These are phyloP conservation scores for Eupithecia abbreviata DNA, from an alignment of 2,888 invertebrate species.

Conservation along the genomic window DNA sequence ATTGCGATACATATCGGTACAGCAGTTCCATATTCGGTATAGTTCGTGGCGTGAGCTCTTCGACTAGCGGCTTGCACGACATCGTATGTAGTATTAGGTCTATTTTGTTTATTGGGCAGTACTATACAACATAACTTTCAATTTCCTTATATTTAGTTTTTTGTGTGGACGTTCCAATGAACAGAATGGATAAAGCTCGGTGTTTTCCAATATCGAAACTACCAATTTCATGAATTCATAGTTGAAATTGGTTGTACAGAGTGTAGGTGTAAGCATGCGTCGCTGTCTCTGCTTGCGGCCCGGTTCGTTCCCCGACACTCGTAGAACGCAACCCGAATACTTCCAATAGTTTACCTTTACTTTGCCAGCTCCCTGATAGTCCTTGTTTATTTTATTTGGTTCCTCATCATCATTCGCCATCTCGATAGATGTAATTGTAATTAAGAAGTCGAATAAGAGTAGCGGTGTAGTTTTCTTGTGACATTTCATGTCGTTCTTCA, in stretches of 20 bases:
- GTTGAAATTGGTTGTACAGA: slow-evolving; percentile 15
- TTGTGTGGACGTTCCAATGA: slow-evolving; percentile 48
- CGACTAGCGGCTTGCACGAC: slow-evolving; percentile 56
- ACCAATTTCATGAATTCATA: slow-evolving; percentile 4
- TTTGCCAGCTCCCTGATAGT: slow-evolving; percentile 46
- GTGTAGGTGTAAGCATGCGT: slow-evolving; percentile 50
- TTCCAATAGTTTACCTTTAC: slow-evolving; percentile 48
- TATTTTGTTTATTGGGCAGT: slow-evolving; percentile 47
- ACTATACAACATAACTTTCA: background rate
- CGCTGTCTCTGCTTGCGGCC: slow-evolving; percentile 61
- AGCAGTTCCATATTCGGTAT: slow-evolving; percentile 35
- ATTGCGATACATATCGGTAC: slow-evolving; percentile 25
- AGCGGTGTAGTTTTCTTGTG: slow-evolving; percentile 26
- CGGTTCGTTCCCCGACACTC: slow-evolving; percentile 39
- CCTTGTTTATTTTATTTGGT: slow-evolving; percentile 37
- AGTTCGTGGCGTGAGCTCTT: slow-evolving; percentile 56
- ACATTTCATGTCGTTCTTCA: slow-evolving; percentile 17
- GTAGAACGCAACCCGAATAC: slow-evolving; percentile 52
- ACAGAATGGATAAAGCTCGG: slow-evolving; percentile 42
- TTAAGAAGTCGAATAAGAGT: slow-evolving; percentile 24
- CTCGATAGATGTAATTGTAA: slow-evolving; percentile 25
- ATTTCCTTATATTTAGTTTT: slow-evolving; percentile 5
- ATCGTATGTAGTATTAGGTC: slow-evolving; percentile 38
- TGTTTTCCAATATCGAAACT: slow-evolving; percentile 34
- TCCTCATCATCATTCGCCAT: slow-evolving; percentile 36